A percentile compares a stretch with the other conserved stretches of the same genome.
Evolutionary conservation across 2,888 invertebrate species (phyloP).

Genomic region (Drosophila buzzatii): DNA sequence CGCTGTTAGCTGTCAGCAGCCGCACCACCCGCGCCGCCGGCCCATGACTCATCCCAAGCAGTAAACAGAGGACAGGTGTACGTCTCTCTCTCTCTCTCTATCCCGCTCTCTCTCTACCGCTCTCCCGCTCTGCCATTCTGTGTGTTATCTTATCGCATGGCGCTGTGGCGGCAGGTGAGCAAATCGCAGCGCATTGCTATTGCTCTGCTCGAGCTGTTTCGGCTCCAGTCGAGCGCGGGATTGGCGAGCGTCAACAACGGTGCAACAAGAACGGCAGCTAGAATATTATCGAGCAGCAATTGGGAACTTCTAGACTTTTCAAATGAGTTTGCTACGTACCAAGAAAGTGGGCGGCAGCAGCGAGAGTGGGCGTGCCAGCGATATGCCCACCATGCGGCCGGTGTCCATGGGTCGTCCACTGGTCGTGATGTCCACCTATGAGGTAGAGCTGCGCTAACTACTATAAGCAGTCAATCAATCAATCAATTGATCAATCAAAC

Average conservation of each 20-base stretch:
- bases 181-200: constrained; percentile 10
- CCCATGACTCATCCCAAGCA: constrained; percentile 32
- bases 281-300: background rate
- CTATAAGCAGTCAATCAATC: constrained; percentile 3
- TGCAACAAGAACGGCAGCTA: background rate
- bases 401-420: constrained; percentile 66
- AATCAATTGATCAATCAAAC: constrained; percentile 7
- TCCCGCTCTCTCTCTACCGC: background rate
- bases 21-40: constrained; percentile 10
- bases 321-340: constrained; percentile 68
- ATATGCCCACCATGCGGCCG: constrained; percentile 73
- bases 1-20: constrained; percentile 10
- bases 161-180: constrained; percentile 33
- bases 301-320: background rate
- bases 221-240: constrained; percentile 45
- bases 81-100: constrained; percentile 1
- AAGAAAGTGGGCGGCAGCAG: constrained; percentile 38
- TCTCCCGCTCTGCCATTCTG: background rate
- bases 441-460: constrained; percentile 38
- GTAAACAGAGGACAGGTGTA: background rate
- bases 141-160: constrained; percentile 59
- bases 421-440: constrained; percentile 72
- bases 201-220: constrained; percentile 10
- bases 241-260: constrained; percentile 42
- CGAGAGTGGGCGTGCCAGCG: constrained; percentile 42